Percentiles rank a stretch among this genome's conserved stretches.
Conservation (phyloP, 1,140 invertebrate species). For the Stegodyphus mimosarum region DNA sequence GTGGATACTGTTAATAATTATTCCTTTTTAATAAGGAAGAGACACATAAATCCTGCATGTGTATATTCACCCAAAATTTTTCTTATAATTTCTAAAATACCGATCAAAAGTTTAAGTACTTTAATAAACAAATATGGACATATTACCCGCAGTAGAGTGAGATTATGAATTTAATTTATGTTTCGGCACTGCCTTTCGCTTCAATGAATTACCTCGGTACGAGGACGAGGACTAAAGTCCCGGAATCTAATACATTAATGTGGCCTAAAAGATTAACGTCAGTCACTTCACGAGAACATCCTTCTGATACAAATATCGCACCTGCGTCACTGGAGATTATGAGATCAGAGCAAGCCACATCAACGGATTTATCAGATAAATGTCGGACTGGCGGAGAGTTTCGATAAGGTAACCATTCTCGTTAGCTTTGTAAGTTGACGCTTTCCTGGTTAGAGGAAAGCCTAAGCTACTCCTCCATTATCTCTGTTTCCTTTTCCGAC, state of each 20-base stretch:
- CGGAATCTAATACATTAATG: not conserved
- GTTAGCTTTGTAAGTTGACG: slow-evolving; percentile 22
- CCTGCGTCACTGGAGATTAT: slow-evolving; percentile 42
- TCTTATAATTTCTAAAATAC: too few relatives aligned
- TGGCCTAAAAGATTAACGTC: slow-evolving; percentile 25
- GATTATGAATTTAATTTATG: too few relatives aligned
- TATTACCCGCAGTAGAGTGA: too few relatives aligned
- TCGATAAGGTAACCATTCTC: slow-evolving; percentile 25
- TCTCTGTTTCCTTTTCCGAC: not conserved
- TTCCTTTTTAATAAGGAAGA: too few relatives aligned
- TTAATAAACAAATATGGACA: too few relatives aligned
- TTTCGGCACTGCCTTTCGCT: too few relatives aligned
- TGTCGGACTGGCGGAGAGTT: slow-evolving; percentile 5
- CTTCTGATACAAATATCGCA: slow-evolving; percentile 40
- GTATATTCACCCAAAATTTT: too few relatives aligned
- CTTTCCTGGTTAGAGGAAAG: not conserved
- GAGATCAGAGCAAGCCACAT: slow-evolving; percentile 25
- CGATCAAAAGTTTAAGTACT: too few relatives aligned
- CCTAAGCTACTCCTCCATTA: slow-evolving; percentile 2
- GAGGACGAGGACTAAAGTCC: too few relatives aligned
- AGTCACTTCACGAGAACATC: slow-evolving; percentile 10
- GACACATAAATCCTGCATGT: too few relatives aligned
- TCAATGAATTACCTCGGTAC: too few relatives aligned
- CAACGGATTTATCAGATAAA: slow-evolving; percentile 21
- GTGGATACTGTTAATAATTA: too few relatives aligned